Percentiles rank a stretch among this genome's conserved stretches.
Evolutionary conservation across 2,797 vertebrate species (phyloP).

Genomic region (Coregonus suidteri): DNA sequence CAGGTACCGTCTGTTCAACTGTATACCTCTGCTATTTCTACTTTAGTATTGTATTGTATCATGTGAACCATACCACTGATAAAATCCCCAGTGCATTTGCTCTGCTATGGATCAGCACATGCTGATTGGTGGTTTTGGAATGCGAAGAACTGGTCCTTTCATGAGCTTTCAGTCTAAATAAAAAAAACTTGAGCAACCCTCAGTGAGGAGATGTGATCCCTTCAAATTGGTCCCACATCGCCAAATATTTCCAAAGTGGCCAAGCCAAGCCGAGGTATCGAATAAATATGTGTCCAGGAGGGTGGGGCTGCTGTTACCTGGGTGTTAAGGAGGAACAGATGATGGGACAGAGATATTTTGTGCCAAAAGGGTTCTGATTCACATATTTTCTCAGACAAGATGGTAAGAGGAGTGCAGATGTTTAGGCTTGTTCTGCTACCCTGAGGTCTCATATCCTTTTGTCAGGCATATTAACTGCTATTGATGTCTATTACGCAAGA

Average conservation of each 20-base stretch:
- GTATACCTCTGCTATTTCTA: not conserved
- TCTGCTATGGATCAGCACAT: conserved; percentile 42
- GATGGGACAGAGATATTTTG: conserved; percentile 58
- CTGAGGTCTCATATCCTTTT: conserved; percentile 45
- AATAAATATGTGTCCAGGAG: conserved; percentile 36
- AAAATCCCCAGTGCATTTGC: conserved; percentile 24
- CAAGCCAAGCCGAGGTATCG: conserved; percentile 56
- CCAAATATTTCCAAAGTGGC: conserved; percentile 23
- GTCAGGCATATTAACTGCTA: conserved; percentile 30
- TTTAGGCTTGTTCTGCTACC: conserved; percentile 45
- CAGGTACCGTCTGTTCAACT: not conserved
- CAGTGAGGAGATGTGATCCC: conserved; percentile 29
- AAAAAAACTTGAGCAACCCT: conserved; percentile 6
- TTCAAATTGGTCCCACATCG: conserved; percentile 51
- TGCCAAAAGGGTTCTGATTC: conserved; percentile 46
- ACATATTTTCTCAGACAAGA: conserved; percentile 48
- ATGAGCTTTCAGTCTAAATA: conserved; percentile 41
- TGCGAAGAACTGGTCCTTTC: conserved; percentile 57
- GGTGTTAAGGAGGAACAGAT: conserved; percentile 69
- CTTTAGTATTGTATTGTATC: not conserved
- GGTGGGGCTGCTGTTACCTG: conserved; percentile 37
- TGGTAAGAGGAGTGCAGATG: conserved; percentile 61
- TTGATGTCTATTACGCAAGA: conserved; percentile 32
- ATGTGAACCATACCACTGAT: conserved; percentile 3
- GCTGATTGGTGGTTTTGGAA: conserved; percentile 60